Evolutionary conservation across 2,888 invertebrate species (phyloP).

Genomic region (Pseudococcus viburni): DNA sequence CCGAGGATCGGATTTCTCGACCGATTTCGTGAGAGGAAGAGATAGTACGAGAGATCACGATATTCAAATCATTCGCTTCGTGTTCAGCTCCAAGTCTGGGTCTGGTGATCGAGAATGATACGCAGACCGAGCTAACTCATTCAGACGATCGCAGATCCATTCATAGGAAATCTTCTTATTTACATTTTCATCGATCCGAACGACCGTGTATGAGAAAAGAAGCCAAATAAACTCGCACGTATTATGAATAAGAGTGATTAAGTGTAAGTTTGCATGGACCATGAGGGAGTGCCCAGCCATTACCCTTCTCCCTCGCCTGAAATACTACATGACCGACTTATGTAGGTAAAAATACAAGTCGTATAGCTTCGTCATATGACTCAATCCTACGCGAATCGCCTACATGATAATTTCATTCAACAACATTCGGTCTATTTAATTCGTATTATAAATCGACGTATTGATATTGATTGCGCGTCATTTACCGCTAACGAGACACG

Average conservation of each 20-base stretch:
- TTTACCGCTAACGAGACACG: conserved; percentile 30
- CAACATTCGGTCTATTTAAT: conserved; percentile 42
- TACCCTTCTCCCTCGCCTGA: background rate
- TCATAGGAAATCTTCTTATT: conserved; percentile 55
- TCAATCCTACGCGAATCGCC: conserved; percentile 64
- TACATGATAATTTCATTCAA: conserved; percentile 59
- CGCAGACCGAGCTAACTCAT: background rate
- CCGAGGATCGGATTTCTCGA: background rate
- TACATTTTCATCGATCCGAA: conserved; percentile 32
- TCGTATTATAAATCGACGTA: conserved; percentile 36
- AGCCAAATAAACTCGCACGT: conserved; percentile 16
- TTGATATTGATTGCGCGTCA: conserved; percentile 48
- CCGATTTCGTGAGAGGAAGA: background rate
- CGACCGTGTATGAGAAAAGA: background rate
- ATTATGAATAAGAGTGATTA: conserved; percentile 62
- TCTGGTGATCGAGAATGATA: conserved; percentile 14
- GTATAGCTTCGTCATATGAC: conserved; percentile 16
- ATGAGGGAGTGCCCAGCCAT: conserved; percentile 59
- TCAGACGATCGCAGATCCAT: background rate
- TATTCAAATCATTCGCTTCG: background rate
- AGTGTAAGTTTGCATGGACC: conserved; percentile 61
- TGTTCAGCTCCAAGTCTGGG: background rate
- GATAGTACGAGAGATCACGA: background rate
- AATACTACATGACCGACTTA: conserved; percentile 58
- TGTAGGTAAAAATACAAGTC: background rate